Evolutionary conservation across 2,888 invertebrate genomes (phyloP), one percentile per base, ranked within the genome.

Genomic region (Rotaria socialis): DNA sequence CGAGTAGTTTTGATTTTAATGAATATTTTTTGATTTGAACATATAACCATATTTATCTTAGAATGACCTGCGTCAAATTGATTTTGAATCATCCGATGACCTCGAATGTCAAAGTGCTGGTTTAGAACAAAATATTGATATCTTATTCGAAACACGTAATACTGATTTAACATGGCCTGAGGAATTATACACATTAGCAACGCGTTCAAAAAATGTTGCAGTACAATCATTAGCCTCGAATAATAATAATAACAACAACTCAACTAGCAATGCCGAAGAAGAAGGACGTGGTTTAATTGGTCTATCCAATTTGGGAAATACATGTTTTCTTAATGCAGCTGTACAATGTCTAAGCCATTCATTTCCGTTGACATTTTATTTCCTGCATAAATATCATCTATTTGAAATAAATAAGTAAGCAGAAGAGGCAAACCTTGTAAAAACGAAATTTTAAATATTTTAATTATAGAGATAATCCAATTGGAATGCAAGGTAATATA

Each of bases 281-380:
- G 84, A 47, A 27, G 55, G 55, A 11, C 50, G 50, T 43, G 85
- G 85, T 27, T 41, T 50, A 14, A 60, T 55, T 6, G 85, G 56
- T 24, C 92, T 97, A 85, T 94, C 94, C 90, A 97, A 97, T 92
- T 93, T 97, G 47, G 96, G 96, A 85, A 97, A 97, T 92, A 96
- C 96, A 0, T 97, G 97, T 92, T 97, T 96, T 91, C 96, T 97
- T 96, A 97, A 96, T 92, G 95, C 96, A 85, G 94, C 96, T 88
- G 93, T 97, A 87, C 97, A 97, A 91, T 96, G 96, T 89, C 92
- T 97, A 84, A 95, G 95, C 91, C 95, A 96, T 92, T 94, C 96
- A 4, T 93, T 93, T 19, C 93, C 93, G 19, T 92, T 97, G 86
- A 93, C 94, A 85, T 93, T 93, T 16, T 95, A 95, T 92, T 95